A percentile compares a stretch with the other conserved stretches of the same genome.
Evolutionary conservation across 2,888 invertebrate species (phyloP).

Genomic region (Fragum sueziense): DNA sequence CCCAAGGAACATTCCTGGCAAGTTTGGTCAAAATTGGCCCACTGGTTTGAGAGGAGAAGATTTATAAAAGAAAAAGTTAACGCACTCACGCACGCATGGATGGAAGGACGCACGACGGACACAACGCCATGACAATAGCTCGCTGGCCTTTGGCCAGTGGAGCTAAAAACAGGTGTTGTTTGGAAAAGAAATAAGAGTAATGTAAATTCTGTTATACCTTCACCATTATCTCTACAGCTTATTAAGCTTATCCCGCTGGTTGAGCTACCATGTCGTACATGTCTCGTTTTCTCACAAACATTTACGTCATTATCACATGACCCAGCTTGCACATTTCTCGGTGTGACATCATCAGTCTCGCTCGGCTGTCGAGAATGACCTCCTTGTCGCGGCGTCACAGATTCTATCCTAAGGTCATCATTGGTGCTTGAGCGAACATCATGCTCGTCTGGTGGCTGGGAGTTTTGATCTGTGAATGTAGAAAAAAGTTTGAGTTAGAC

Average conservation of each 20-base stretch:
- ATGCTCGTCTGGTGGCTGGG: constrained; percentile 51
- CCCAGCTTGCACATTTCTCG: constrained; percentile 19
- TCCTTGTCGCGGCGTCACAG: constrained; percentile 62
- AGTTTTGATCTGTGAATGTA: constrained; percentile 18
- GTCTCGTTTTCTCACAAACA: constrained; percentile 32
- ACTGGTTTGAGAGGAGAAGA: no score
- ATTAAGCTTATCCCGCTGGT: constrained; percentile 58
- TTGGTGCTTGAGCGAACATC: constrained; percentile 66
- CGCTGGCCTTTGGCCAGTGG: no score
- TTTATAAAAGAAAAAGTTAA: no score
- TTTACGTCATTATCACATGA: constrained; percentile 48
- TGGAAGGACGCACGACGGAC: no score
- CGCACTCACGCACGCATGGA: no score
- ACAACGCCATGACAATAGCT: no score
- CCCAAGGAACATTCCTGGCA: no score
- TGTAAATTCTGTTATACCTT: background rate
- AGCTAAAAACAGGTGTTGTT: no score
- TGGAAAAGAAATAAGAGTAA: no score
- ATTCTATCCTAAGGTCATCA: constrained; percentile 65
- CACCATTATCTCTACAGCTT: constrained; percentile 36
- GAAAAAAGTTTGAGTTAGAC: no score
- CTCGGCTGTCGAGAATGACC: constrained; percentile 67
- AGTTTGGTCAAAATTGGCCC: no score
- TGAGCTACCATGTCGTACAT: constrained; percentile 65
- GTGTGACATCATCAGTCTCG: constrained; percentile 9